Base-by-base conservation (phyloP, 2,797 vertebrate species). In the Ceryle rudis region DNA sequence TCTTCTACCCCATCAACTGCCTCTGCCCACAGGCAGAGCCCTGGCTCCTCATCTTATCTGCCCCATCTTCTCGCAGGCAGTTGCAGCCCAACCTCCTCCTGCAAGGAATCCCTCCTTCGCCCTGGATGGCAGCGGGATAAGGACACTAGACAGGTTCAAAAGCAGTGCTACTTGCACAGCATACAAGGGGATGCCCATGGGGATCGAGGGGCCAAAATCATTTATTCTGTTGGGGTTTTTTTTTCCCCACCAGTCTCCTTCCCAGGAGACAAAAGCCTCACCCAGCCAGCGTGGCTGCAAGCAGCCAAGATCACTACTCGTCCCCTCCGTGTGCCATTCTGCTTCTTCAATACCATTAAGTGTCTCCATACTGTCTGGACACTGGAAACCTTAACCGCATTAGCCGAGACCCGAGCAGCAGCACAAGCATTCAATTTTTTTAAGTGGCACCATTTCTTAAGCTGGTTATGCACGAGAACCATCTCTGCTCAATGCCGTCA, bases 331-430 rank as follows among this genome's bases (percentile, higher is more conserved):
- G 41, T 65, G 82, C 87, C 81, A 21, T 80, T 80, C 93, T 62
- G 93, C 66, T 89, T 81, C 96, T 93, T 95, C 96, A 96, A 95
- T 95, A 96, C 91, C 96, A 96, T 96, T 95, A 96, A 96, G 91
- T 95, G 96, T 95, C 96, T 96, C 96, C 96, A 93, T 57, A 17
- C 96, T 96, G 96, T 96, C 95, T 96, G 95, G 97, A 94, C 94
- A 87, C 81, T 96, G 86, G 89, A 89, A 96, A 92, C 84, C 88
- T 41, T 96, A 95, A 96, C 81, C 6, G 58, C 93, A 96, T 95
- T 96, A 96, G 71, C 83, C 8, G 72, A 91, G 94, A 91, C 95
- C 91, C 58, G 4, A 95, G 80, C 83, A 86, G 75, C 83, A 91
- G 86, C 89, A 67, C 75, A 66, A 92, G 61, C 92, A 94, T 93